Evolutionary conservation across 2,113 vertebrate species (phyloP).

Genomic region (Suncus etruscus): DNA sequence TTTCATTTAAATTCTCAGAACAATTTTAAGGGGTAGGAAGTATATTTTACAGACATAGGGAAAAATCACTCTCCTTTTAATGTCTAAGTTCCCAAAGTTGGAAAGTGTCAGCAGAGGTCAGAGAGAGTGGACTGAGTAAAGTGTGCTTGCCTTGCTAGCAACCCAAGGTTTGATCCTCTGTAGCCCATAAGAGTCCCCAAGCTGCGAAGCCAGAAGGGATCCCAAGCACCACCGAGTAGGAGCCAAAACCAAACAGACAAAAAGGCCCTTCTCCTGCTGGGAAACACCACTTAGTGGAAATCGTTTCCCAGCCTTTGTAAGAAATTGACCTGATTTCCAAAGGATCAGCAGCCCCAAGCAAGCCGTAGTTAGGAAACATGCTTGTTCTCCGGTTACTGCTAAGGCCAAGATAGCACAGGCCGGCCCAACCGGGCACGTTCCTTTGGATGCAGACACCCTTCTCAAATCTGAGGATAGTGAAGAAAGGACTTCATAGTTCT

Average conservation of each 20-base stretch:
- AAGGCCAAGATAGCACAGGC: constrained; percentile 62
- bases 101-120: neutral
- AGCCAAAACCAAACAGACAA: no score
- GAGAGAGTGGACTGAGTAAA: neutral
- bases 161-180: no score
- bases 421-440: constrained; percentile 32
- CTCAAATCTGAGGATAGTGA: constrained; percentile 67
- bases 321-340: constrained; percentile 41
- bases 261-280: no score
- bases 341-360: neutral
- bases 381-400: constrained; percentile 10
- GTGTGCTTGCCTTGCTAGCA: no score
- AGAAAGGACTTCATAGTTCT: constrained; percentile 68
- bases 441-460: constrained; percentile 65
- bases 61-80: no score
- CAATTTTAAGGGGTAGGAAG: neutral
- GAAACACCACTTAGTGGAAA: neutral
- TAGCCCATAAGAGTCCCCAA: no score
- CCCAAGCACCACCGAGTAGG: no score
- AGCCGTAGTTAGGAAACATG: neutral
- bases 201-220: no score
- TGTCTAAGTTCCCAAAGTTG: neutral
- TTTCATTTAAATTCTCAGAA: neutral
- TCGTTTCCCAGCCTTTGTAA: neutral
- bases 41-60: neutral